A percentile compares a stretch with the other conserved stretches of the same genome.
These are phyloP conservation scores for Lottia scabra DNA, from an alignment of 2,888 invertebrate species.

Conservation along the genomic window DNA sequence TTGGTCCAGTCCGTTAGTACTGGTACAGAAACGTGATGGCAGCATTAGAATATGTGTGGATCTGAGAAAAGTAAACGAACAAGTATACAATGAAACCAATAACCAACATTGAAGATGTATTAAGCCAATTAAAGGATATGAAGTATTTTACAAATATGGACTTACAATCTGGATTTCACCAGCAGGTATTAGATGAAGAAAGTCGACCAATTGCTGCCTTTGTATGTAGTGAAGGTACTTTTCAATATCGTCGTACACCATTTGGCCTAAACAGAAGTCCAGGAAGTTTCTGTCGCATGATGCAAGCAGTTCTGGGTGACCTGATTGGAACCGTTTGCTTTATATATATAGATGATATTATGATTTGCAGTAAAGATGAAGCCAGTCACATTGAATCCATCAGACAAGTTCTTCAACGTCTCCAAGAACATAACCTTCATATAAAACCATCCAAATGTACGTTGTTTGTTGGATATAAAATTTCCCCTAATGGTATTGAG, in stretches of 20 bases:
- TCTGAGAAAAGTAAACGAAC: not conserved
- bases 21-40: not conserved
- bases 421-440: not conserved
- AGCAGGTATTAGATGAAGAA: not conserved
- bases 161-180: not conserved
- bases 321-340: not conserved
- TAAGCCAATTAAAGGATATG: not conserved
- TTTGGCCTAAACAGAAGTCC: too few relatives aligned
- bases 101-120: not conserved
- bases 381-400: not conserved
- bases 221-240: not conserved
- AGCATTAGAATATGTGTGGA: not conserved
- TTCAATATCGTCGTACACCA: slow-evolving; percentile 1
- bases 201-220: not conserved
- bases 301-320: not conserved
- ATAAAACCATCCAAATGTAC: not conserved
- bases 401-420: not conserved
- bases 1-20: not conserved
- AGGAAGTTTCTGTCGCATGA: not conserved
- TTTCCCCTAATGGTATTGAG: not conserved
- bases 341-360: not conserved
- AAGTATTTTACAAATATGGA: slow-evolving; percentile 3
- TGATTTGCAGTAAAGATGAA: not conserved
- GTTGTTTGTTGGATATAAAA: not conserved
- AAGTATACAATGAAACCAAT: not conserved